A percentile compares a stretch with the other conserved stretches of the same genome.
Conservation (phyloP, 2,888 invertebrate genomes). For the Coenonympha arcania region DNA sequence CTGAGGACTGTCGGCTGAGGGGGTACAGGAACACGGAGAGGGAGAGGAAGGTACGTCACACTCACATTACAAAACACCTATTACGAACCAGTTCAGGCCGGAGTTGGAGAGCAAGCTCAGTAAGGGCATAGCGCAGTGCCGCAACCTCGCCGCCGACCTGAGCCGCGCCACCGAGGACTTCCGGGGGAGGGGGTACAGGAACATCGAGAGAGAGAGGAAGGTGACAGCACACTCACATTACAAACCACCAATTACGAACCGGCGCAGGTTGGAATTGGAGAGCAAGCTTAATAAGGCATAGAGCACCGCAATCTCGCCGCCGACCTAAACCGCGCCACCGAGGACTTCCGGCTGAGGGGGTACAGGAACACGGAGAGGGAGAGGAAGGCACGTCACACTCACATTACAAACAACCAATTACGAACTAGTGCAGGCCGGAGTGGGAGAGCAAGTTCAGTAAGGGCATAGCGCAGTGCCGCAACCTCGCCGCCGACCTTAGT, state of each 20-base stretch:
- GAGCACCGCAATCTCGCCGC: constrained; percentile 74
- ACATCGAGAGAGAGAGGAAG: too few species aligned
- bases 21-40: constrained; percentile 69
- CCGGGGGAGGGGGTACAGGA: too few species aligned
- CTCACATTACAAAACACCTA: too few species aligned
- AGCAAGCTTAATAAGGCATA: constrained; percentile 70
- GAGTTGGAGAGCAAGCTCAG: constrained; percentile 74
- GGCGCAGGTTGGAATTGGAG: too few species aligned
- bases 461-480: constrained; percentile 76
- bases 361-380: constrained; percentile 71
- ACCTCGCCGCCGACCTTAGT: constrained; percentile 74
- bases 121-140: too few species aligned
- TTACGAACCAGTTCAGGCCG: too few species aligned
- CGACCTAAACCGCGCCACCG: constrained; percentile 75
- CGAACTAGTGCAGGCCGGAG: constrained; percentile 67
- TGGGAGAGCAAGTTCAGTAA: constrained; percentile 73
- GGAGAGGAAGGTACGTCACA: constrained; percentile 72
- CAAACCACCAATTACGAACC: too few species aligned
- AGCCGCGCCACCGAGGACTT: too few species aligned
- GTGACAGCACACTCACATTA: too few species aligned
- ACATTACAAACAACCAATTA: too few species aligned
- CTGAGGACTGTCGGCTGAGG: constrained; percentile 70
- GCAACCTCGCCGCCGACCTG: too few species aligned
- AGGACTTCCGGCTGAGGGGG: constrained; percentile 69
- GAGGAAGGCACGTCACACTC: too few species aligned